Evolutionary conservation across 2,888 invertebrate species (phyloP).

Genomic region (Griposia aprilina): DNA sequence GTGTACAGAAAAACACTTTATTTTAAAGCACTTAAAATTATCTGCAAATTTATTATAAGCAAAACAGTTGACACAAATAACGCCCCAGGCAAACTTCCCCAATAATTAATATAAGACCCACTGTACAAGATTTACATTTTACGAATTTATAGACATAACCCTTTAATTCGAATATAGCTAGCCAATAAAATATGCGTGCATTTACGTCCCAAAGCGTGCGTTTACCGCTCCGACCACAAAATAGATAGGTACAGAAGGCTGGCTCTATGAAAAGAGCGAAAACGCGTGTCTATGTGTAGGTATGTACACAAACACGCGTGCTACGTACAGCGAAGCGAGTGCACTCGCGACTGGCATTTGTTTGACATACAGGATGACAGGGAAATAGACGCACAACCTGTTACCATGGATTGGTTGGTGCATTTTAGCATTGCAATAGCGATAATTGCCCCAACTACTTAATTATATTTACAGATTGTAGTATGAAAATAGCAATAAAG

Average conservation of each 20-base stretch:
- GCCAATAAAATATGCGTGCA: conserved; percentile 55
- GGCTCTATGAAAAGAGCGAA: background rate
- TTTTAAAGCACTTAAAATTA: background rate
- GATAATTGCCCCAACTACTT: no score
- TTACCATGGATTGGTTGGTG: background rate
- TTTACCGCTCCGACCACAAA: conserved; percentile 7
- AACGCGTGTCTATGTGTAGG: background rate
- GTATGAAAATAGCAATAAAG: no score
- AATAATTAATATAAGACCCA: conserved; percentile 31
- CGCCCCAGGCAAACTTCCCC: conserved; percentile 43
- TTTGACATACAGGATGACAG: background rate
- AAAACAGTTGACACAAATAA: conserved; percentile 46
- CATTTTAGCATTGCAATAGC: no score
- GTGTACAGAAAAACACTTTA: background rate
- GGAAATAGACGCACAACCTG: no score
- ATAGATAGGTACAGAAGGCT: conserved; percentile 4
- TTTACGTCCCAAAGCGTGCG: conserved; percentile 46
- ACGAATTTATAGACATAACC: conserved; percentile 48
- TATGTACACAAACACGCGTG: no score
- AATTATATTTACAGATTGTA: no score
- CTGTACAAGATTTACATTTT: conserved; percentile 33
- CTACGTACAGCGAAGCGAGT: no score
- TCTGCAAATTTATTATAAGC: conserved; percentile 16
- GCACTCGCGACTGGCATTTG: background rate
- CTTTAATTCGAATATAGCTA: conserved; percentile 38